Evolutionary conservation across 2,797 vertebrate species (phyloP), one percentile per base, ranked within the genome.

Genomic region (Ibycter americanus): DNA sequence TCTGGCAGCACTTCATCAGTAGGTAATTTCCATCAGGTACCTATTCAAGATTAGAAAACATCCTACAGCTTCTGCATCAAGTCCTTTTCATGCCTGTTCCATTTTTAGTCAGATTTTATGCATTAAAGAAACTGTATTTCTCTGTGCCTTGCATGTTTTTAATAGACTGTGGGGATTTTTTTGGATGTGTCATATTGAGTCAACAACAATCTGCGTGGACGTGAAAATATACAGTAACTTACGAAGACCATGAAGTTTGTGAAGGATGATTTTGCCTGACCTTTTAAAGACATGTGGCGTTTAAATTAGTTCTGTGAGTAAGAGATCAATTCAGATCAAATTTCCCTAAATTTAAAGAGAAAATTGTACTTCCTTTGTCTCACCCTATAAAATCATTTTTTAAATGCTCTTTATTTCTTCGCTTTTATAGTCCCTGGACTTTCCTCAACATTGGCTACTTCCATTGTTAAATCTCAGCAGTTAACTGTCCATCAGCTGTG

Each of bases 291-390:
- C 74, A 72, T 31, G 29, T 87, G 63, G 78, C 17, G 17, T 83
- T 89, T 92, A 89, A 95, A 91, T 74, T 83, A 89, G 67, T 80
- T 92, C 61, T 94, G 74, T 32, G 47, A 93, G 72, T 71, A 89
- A 63, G 46, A 89, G 74, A 91, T 74, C 85, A 87, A 85, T 94
- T 95, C 82, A 89, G 92, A 95, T 92, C 13, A 12, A 77, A 87
- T 92, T 92, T 92, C 71, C 47, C 36, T 56, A 92, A 67, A 95
- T 88, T 85, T 95, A 74, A 91, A 93, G 58, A 91, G 85, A 96
- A 97, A 94, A 94, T 40, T 74, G 34, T 78, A 81, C 54, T 89
- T 94, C 72, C 87, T 91, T 76, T 72, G 81, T 91, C 79, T 88
- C 87, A 93, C 46, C 34, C 58, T 78, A 91, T 92, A 93, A 96